A percentile compares a stretch with the other conserved stretches of the same genome.
Conservation (phyloP, 2,113 vertebrate genomes). For the Ceyx melanurus region DNA sequence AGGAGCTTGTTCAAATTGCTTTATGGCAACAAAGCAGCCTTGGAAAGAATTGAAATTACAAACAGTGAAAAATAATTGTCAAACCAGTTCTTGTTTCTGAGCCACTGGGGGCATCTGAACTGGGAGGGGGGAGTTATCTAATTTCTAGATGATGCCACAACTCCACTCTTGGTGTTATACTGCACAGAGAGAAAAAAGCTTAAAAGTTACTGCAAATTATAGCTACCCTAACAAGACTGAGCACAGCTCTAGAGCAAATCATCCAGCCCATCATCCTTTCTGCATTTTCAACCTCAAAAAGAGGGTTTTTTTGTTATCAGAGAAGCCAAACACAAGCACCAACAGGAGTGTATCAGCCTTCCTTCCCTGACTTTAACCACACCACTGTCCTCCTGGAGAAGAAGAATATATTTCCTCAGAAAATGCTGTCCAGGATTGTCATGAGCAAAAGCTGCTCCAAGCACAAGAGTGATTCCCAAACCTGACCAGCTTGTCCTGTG, state of each 20-base stretch:
- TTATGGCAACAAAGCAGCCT: neutral
- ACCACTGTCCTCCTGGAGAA: neutral
- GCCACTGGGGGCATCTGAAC: neutral
- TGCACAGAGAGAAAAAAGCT: neutral
- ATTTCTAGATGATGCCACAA: neutral
- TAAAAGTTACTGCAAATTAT: neutral
- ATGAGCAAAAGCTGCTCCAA: neutral
- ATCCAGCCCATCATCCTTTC: neutral
- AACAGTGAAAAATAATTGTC: constrained; percentile 25
- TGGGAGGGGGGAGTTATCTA: neutral
- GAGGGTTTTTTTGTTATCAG: neutral
- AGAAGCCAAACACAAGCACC: neutral
- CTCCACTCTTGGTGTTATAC: neutral
- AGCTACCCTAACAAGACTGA: neutral
- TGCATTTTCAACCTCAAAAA: neutral
- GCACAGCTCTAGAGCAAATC: neutral
- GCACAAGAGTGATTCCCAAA: neutral
- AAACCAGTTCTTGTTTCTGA: constrained; percentile 1
- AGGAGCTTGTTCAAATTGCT: constrained; percentile 1
- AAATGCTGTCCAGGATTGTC: neutral
- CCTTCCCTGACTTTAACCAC: neutral
- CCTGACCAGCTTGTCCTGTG: neutral
- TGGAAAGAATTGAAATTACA: neutral
- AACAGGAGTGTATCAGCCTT: neutral
- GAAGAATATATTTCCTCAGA: neutral